Conservation (phyloP, 2,888 invertebrate genomes). For the Branchipolynoe longqiensis region DNA sequence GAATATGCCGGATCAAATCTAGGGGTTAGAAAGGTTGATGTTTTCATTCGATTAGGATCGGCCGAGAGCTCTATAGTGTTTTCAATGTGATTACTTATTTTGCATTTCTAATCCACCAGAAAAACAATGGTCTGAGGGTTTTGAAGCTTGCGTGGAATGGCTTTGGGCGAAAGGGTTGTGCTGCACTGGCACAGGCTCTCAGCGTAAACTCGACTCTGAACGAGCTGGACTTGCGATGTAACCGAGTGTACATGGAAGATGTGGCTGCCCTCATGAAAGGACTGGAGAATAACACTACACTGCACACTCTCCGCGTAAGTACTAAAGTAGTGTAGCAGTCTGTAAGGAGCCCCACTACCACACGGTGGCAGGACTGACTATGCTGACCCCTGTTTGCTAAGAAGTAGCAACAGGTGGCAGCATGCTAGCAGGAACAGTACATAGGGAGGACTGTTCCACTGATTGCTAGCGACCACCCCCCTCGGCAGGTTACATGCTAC, state of each 20-base stretch:
- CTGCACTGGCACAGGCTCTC: constrained; percentile 69
- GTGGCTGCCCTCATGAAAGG: constrained; percentile 72
- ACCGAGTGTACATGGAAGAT: constrained; percentile 72
- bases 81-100: background rate
- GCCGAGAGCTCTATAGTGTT: background rate
- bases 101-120: constrained; percentile 63
- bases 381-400: too few species aligned
- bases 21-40: background rate
- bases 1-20: too few species aligned
- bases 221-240: constrained; percentile 73
- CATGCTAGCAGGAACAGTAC: too few species aligned
- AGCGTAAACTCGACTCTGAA: constrained; percentile 68
- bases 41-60: background rate
- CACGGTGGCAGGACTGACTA: too few species aligned
- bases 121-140: constrained; percentile 70
- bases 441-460: too few species aligned
- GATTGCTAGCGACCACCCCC: too few species aligned
- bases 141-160: constrained; percentile 76
- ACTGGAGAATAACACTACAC: constrained; percentile 65
- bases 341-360: too few species aligned
- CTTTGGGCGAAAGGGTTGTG: constrained; percentile 71
- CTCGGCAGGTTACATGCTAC: too few species aligned
- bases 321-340: too few species aligned
- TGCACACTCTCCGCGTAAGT: background rate
- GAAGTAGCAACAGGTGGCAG: too few species aligned